Evolutionary conservation across 1,140 invertebrate species (phyloP).

Genomic region (Achatina immaculata): DNA sequence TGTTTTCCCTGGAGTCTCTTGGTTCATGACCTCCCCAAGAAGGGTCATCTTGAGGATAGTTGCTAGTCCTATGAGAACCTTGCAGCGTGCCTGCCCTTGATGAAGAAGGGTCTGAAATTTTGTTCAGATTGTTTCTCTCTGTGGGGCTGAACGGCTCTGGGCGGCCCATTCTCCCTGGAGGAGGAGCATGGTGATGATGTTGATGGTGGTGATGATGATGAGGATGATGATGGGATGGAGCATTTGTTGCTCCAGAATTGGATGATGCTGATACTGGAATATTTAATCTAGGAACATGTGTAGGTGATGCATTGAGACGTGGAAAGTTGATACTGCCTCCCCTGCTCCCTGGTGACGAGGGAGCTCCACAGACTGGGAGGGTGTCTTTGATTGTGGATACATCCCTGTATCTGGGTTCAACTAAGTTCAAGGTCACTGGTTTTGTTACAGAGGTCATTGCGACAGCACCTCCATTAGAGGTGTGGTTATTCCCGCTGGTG

Average conservation of each 20-base stretch:
- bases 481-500: not conserved
- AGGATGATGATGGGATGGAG: constrained; percentile 31
- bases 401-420: constrained; percentile 62
- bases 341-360: not conserved
- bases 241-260: constrained; percentile 37
- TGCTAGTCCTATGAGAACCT: constrained; percentile 40
- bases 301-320: constrained; percentile 54
- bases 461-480: not conserved
- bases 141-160: constrained; percentile 67
- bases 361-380: not conserved
- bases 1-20: constrained; percentile 43
- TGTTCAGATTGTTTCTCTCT: constrained; percentile 66
- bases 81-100: constrained; percentile 23
- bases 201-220: too few species aligned
- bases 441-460: constrained; percentile 48
- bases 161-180: constrained; percentile 59
- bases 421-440: constrained; percentile 64
- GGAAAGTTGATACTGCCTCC: constrained; percentile 29
- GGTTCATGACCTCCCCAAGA: constrained; percentile 38
- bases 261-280: constrained; percentile 38
- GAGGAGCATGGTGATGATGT: constrained; percentile 55
- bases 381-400: constrained; percentile 57
- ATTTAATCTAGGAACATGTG: constrained; percentile 57
- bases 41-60: constrained; percentile 39
- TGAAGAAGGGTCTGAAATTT: constrained; percentile 43